Evolutionary conservation across 2,888 invertebrate species (phyloP), one percentile per base, ranked within the genome.

Genomic region (Sphinx pinastri): DNA sequence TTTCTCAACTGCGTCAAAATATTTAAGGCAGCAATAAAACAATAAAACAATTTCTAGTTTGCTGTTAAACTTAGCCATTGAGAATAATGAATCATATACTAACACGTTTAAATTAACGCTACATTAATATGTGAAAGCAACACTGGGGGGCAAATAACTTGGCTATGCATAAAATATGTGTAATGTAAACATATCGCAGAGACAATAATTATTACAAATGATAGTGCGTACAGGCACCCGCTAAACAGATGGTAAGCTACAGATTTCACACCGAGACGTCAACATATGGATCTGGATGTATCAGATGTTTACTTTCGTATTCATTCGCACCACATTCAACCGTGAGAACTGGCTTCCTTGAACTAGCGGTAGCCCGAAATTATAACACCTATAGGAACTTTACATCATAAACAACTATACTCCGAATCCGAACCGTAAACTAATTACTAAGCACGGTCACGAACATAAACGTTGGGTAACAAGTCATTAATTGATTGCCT

Each of bases 161-260:
- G 88, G 78, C 75, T 74, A 73, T 72, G 59, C 68, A 74, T 80
- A 88, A 90, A 86, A 83, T 83, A 88, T 86, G 83, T 83, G 88
- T 88, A 84, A 84, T 85, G 87, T 84, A 90, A 94, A 94, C 87
- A 93, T 93, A 89, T 88, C 93, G 89, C 82, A 81, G 88, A 93
- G 92, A 92, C 93, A 93, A 92, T 93, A 94, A 94, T 93, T 92
- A 93, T 92, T 92, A 93, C 92, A 92, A 92, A 93, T 93, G 93
- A 93, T 93, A 91, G 91, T 88, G 87, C 88, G 91, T 91, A 91
- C 87, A 83, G 82, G 76, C 86, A 86, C 77, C 90, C 85, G 93
- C 93, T 94, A 94, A 94, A 93, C 90, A 93, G 92, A 93, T 87
- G 87, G 94, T 92, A 93, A 93, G 93, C 90, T 93, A 93, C 89